Evolutionary conservation across 2,888 invertebrate genomes (phyloP).

Genomic region (Sussaba pulchella): DNA sequence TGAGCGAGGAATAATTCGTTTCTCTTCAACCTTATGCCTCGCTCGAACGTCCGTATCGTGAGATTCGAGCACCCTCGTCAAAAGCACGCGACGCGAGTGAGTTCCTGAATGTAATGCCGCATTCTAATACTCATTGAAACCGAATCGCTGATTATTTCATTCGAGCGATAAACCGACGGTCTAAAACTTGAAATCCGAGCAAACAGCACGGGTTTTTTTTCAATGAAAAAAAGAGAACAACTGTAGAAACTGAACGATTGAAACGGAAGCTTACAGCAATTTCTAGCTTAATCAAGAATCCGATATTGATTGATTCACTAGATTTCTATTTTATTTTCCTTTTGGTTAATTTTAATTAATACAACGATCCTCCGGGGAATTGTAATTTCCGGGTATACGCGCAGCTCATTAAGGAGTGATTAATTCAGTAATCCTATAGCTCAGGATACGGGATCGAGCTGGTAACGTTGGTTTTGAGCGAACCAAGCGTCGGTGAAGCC

Average conservation of each 20-base stretch:
- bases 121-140: neutral
- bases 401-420: neutral
- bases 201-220: too few relatives aligned
- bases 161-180: too few relatives aligned
- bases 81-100: neutral
- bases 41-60: neutral
- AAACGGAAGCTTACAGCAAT: too few relatives aligned
- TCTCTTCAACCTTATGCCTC: neutral
- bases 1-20: neutral
- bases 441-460: neutral
- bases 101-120: neutral
- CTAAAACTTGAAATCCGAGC: too few relatives aligned
- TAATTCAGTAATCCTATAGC: neutral
- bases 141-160: too few relatives aligned
- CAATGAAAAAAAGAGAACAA: too few relatives aligned
- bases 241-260: too few relatives aligned
- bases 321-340: too few relatives aligned
- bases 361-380: neutral
- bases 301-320: too few relatives aligned
- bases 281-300: too few relatives aligned
- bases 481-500: too few relatives aligned
- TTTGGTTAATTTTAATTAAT: neutral
- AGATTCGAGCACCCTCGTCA: conserved; percentile 1
- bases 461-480: neutral
- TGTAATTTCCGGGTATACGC: neutral